Percentiles rank a stretch among this genome's conserved stretches.
Evolutionary conservation across 2,113 vertebrate species (phyloP).

Genomic region (Excalfactoria chinensis): DNA sequence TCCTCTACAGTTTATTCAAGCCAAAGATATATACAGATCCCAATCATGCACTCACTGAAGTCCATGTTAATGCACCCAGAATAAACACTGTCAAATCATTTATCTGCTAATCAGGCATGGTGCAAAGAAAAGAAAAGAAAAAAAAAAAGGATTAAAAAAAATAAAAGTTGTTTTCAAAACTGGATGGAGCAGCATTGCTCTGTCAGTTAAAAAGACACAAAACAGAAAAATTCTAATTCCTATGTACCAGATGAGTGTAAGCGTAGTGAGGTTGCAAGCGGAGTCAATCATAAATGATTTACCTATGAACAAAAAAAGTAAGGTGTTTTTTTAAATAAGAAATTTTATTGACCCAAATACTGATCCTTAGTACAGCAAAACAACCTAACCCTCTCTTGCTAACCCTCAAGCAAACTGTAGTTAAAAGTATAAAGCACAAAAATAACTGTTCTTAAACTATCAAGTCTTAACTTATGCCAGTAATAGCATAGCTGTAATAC

Average conservation of each 20-base stretch:
- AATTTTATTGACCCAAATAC: background rate
- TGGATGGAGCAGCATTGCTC: constrained; percentile 3
- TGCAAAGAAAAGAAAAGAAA: background rate
- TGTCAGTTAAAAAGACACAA: background rate
- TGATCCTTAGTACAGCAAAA: background rate
- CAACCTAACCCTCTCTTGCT: background rate
- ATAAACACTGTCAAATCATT: constrained; percentile 20
- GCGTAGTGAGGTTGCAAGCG: background rate
- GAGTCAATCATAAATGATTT: background rate
- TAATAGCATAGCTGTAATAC: background rate
- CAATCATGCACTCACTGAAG: background rate
- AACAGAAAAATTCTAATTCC: background rate
- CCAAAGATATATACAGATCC: constrained; percentile 7
- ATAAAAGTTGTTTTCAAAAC: background rate
- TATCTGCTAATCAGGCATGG: background rate
- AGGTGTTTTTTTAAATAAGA: background rate
- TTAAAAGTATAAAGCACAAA: background rate
- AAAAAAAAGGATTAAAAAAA: background rate
- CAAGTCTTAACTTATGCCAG: background rate
- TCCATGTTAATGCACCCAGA: constrained; percentile 47
- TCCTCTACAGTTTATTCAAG: background rate
- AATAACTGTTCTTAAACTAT: background rate
- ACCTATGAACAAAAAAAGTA: background rate
- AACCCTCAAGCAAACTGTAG: background rate
- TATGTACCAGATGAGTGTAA: background rate